Conservation (phyloP, 2,888 invertebrate genomes). For the Orthonevra nobilis region DNA sequence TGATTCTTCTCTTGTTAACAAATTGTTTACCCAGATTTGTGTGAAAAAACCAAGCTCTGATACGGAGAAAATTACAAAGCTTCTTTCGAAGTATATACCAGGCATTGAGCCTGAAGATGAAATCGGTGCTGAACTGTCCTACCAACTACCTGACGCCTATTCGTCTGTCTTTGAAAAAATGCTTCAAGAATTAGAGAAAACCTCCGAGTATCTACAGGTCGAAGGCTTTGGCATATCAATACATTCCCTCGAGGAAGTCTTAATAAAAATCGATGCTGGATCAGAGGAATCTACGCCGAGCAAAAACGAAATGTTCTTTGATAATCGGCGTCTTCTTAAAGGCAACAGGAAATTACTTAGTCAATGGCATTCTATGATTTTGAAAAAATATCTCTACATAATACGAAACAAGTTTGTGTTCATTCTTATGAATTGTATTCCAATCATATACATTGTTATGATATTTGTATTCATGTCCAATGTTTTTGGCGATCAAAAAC, state of each 20-base stretch:
- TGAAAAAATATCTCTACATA: slow-evolving; percentile 84
- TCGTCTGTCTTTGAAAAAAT: slow-evolving; percentile 85
- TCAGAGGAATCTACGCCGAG: slow-evolving; percentile 72
- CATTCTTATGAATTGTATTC: slow-evolving; percentile 85
- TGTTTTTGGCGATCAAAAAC: slow-evolving; percentile 80
- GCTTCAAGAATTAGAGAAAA: slow-evolving; percentile 85
- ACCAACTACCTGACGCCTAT: slow-evolving; percentile 84
- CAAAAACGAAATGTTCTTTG: slow-evolving; percentile 74
- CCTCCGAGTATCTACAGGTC: slow-evolving; percentile 83
- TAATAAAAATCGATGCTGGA: slow-evolving; percentile 86
- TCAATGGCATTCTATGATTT: slow-evolving; percentile 85
- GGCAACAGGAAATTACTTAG: slow-evolving; percentile 80
- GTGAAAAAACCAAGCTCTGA: slow-evolving; percentile 82
- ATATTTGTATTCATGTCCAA: slow-evolving; percentile 84
- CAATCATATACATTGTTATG: slow-evolving; percentile 84
- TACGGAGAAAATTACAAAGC: slow-evolving; percentile 81
- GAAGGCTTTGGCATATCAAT: slow-evolving; percentile 91
- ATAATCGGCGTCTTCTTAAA: slow-evolving; percentile 72
- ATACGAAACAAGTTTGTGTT: slow-evolving; percentile 85
- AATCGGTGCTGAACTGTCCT: slow-evolving; percentile 89
- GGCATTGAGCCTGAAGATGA: slow-evolving; percentile 85
- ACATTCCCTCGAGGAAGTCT: slow-evolving; percentile 94
- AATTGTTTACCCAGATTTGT: slow-evolving; percentile 78
- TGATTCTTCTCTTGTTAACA: too few relatives aligned
- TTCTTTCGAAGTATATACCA: slow-evolving; percentile 85